phyloP scores from a whole-genome alignment of 2,888 invertebrate species.

The Nemurella pictetii region DNA sequence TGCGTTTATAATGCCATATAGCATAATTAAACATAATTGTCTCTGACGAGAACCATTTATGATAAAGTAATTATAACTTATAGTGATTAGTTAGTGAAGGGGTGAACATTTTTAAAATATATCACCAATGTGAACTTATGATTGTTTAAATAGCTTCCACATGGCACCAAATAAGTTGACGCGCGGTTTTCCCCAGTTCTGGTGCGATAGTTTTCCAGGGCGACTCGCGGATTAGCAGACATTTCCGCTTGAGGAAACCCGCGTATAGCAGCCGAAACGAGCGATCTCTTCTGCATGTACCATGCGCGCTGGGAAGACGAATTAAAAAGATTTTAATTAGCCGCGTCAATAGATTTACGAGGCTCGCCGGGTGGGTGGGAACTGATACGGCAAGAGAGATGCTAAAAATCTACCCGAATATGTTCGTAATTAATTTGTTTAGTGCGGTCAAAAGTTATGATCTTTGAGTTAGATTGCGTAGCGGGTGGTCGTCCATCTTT shows the following conservation, averaged over 20 bases:
- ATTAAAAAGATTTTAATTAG: neutral
- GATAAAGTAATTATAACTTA: conserved; percentile 9
- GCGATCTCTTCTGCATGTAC: neutral
- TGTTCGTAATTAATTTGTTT: conserved; percentile 21
- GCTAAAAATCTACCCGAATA: neutral
- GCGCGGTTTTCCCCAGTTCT: neutral
- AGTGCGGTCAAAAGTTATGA: conserved; percentile 19
- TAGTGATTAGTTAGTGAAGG: conserved; percentile 15
- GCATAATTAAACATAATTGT: conserved; percentile 24
- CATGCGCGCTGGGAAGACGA: neutral
- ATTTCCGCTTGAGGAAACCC: neutral
- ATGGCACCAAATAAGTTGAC: neutral
- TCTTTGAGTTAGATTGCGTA: neutral
- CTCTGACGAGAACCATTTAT: conserved; percentile 14
- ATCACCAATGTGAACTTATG: neutral
- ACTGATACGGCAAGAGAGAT: conserved; percentile 9
- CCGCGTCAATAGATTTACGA: conserved; percentile 12
- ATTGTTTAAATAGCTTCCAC: neutral
- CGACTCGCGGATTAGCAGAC: neutral
- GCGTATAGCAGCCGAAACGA: neutral
- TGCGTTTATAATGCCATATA: conserved; percentile 21
- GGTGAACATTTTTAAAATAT: neutral
- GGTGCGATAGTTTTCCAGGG: neutral
- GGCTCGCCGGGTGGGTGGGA: conserved; percentile 19
- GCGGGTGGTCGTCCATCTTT: conserved; percentile 18